Evolutionary conservation across 1,140 invertebrate species (phyloP).

Genomic region (Panagrolaimus sp.): DNA sequence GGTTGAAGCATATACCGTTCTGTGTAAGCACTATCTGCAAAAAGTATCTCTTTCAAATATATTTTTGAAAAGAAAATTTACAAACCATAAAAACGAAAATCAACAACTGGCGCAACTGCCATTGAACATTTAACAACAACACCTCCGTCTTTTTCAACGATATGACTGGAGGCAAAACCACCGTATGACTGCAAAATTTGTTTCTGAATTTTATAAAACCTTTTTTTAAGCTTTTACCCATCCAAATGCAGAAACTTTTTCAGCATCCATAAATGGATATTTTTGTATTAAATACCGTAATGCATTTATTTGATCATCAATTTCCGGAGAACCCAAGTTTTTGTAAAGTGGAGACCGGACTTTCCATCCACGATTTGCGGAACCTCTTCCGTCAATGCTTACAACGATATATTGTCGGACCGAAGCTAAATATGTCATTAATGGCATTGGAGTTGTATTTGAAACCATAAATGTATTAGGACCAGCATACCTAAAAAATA

Average conservation of each 20-base stretch:
- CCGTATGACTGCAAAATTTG: constrained; percentile 32
- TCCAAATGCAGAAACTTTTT: constrained; percentile 26
- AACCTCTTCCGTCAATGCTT: constrained; percentile 33
- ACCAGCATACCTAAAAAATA: constrained; percentile 16
- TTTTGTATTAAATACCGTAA: constrained; percentile 26
- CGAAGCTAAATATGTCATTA: constrained; percentile 3
- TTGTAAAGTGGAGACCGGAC: constrained; percentile 25
- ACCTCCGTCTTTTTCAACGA: constrained; percentile 27
- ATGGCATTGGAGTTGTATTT: constrained; percentile 24
- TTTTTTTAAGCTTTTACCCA: constrained; percentile 21
- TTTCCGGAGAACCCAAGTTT: constrained; percentile 33
- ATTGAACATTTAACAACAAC: constrained; percentile 28
- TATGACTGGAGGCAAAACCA: constrained; percentile 32
- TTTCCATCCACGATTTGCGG: constrained; percentile 31
- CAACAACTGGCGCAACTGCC: constrained; percentile 29
- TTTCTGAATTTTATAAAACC: background rate
- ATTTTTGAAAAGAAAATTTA: constrained; percentile 6
- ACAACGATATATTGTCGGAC: constrained; percentile 23
- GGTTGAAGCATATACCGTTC: constrained; percentile 32
- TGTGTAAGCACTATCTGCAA: constrained; percentile 34
- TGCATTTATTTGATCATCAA: constrained; percentile 35
- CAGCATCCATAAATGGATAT: constrained; percentile 29
- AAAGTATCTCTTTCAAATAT: constrained; percentile 6
- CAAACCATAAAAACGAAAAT: constrained; percentile 32
- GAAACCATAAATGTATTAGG: constrained; percentile 25